Conservation (phyloP, 2,113 vertebrate species). For the Phrynosoma blainvillii region DNA sequence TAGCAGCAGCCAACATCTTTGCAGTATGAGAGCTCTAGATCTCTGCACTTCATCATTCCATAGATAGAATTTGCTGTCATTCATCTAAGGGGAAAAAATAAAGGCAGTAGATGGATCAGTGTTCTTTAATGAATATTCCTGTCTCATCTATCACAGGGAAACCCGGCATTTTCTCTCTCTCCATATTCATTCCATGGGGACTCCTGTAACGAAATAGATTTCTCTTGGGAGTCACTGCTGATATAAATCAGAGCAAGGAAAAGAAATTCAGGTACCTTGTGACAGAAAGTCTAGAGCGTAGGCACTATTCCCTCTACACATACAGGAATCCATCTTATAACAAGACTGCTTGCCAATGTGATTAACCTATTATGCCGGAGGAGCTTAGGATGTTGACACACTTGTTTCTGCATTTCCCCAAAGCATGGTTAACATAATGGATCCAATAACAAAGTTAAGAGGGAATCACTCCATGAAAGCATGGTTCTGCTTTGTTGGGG, state of each 20-base stretch:
- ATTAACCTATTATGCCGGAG: neutral
- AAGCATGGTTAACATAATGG: neutral
- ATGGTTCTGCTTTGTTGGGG: neutral
- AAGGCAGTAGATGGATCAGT: neutral
- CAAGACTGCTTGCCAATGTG: slow-evolving; percentile 6
- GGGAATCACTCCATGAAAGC: neutral
- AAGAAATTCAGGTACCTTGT: neutral
- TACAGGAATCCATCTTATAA: neutral
- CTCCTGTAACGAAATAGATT: neutral
- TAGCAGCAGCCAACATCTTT: neutral
- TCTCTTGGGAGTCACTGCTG: neutral
- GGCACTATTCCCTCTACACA: neutral
- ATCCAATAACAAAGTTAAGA: neutral
- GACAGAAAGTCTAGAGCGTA: neutral
- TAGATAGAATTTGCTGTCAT: neutral
- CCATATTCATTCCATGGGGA: neutral
- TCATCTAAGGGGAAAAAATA: neutral
- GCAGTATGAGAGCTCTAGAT: slow-evolving; percentile 7
- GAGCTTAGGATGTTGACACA: neutral
- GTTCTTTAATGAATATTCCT: slow-evolving; percentile 22
- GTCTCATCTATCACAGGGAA: slow-evolving; percentile 7
- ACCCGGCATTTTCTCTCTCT: neutral
- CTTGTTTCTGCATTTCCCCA: neutral
- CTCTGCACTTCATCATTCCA: neutral
- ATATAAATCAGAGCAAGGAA: slow-evolving; percentile 23